Conservation (phyloP, 2,797 vertebrate species). For the Esox lucius region DNA sequence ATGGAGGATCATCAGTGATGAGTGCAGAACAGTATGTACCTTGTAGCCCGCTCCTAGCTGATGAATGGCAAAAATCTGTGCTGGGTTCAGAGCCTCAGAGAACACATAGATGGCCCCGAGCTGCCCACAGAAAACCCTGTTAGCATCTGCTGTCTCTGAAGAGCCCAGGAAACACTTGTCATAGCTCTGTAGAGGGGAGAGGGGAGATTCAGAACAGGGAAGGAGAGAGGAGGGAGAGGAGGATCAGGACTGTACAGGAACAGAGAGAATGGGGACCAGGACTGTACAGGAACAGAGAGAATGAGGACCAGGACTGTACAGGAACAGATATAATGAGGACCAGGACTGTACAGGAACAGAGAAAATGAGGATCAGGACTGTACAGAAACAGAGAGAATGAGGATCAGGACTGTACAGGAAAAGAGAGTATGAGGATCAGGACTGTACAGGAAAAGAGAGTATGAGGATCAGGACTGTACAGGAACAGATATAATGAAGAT, state of each 20-base stretch:
- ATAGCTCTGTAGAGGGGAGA: conserved; percentile 80
- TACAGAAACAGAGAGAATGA: background rate
- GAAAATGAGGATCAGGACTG: background rate
- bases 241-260: background rate
- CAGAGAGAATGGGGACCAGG: background rate
- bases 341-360: too few relatives aligned
- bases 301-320: too few relatives aligned
- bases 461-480: too few relatives aligned
- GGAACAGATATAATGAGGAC: too few relatives aligned
- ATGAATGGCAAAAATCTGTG: conserved; percentile 98
- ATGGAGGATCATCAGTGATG: too few relatives aligned
- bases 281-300: too few relatives aligned
- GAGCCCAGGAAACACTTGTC: conserved; percentile 99
- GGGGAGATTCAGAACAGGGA: conserved; percentile 24
- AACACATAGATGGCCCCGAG: conserved; percentile 97
- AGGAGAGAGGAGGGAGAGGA: conserved; percentile 15
- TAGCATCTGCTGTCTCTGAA: conserved; percentile 95
- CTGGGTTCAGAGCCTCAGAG: conserved; percentile 94
- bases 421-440: background rate
- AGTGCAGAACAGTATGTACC: conserved; percentile 72
- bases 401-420: background rate
- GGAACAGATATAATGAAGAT: too few relatives aligned
- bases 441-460: too few relatives aligned
- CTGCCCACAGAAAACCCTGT: conserved; percentile 96
- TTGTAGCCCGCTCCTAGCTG: conserved; percentile 96